phyloP scores from a whole-genome alignment of 2,797 vertebrate species.

The Cercopithecus petaurista region DNA sequence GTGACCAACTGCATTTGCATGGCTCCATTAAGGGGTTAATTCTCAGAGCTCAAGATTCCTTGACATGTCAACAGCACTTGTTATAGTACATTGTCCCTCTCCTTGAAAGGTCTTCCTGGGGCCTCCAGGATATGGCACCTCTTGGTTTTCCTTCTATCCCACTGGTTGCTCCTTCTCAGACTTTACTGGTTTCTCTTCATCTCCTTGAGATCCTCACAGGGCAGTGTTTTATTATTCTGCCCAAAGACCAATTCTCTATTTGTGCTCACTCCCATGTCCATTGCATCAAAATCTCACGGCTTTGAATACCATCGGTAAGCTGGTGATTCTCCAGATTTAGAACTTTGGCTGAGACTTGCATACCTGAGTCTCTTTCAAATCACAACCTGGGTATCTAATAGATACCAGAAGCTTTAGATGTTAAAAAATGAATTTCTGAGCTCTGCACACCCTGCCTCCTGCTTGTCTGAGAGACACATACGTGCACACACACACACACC shows the following conservation, averaged over 20 bases:
- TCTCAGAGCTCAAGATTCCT: neutral
- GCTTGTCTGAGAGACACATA: neutral
- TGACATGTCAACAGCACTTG: too few relatives aligned
- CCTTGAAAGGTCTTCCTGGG: neutral
- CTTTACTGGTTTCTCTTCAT: neutral
- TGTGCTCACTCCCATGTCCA: neutral
- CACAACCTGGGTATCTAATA: neutral
- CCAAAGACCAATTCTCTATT: too few relatives aligned
- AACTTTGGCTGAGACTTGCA: neutral
- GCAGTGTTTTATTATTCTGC: neutral
- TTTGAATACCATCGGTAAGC: neutral
- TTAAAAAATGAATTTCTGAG: neutral
- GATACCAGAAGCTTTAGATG: neutral
- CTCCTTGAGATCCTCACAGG: neutral
- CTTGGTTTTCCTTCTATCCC: neutral
- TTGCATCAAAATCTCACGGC: neutral
- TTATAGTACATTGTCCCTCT: neutral
- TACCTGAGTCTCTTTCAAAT: neutral
- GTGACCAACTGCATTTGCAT: neutral
- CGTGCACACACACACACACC: neutral
- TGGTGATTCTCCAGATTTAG: neutral
- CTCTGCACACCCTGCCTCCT: too few relatives aligned
- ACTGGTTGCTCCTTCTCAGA: neutral
- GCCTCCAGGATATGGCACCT: neutral
- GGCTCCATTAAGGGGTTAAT: neutral